Evolutionary conservation across 2,888 invertebrate species (phyloP).

Genomic region (Dasypogon diadema): DNA sequence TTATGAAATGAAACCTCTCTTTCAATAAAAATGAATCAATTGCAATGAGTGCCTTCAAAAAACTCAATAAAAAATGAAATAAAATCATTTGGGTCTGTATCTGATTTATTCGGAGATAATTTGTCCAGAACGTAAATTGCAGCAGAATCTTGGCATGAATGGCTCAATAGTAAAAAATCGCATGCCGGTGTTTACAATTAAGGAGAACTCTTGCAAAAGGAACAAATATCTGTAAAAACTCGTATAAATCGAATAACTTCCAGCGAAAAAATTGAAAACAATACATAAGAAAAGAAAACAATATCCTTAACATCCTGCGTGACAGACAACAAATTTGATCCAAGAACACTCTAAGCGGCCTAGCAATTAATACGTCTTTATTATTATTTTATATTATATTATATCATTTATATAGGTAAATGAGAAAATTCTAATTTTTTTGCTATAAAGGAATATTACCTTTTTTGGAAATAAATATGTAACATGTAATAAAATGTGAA

Average conservation of each 20-base stretch:
- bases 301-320: neutral
- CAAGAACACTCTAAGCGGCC: neutral
- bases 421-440: no score
- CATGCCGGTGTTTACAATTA: neutral
- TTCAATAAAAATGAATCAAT: no score
- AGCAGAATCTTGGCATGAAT: neutral
- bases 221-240: neutral
- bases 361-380: neutral
- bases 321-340: neutral
- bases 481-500: no score
- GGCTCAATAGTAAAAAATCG: neutral
- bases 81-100: neutral
- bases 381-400: neutral
- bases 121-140: neutral
- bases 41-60: no score
- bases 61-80: no score
- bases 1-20: no score
- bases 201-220: neutral
- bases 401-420: neutral
- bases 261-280: neutral
- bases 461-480: no score
- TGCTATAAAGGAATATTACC: no score
- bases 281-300: neutral
- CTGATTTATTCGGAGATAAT: neutral
- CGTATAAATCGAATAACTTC: neutral